These are phyloP conservation scores for Polymixis lichenea DNA, from an alignment of 2,888 invertebrate genomes.

Conservation along the genomic window DNA sequence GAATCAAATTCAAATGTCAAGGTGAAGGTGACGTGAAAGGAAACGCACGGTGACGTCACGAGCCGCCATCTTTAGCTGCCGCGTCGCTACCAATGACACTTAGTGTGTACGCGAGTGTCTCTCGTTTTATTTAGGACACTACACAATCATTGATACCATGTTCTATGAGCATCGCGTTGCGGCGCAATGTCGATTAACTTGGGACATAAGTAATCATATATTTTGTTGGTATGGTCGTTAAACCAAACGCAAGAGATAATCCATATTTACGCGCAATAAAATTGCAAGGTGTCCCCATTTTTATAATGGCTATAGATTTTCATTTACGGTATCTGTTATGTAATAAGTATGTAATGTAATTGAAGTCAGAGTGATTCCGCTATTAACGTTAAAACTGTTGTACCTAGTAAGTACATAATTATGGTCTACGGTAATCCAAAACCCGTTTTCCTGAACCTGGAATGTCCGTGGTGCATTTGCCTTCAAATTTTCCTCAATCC, in stretches of 20 bases:
- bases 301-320: slow-evolving; percentile 25
- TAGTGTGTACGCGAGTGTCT: slow-evolving; percentile 67
- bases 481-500: slow-evolving; percentile 17
- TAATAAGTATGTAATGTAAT: not conserved
- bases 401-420: not conserved
- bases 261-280: slow-evolving; percentile 39
- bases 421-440: not conserved
- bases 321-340: slow-evolving; percentile 3
- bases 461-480: slow-evolving; percentile 4
- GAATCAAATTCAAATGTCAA: slow-evolving; percentile 88
- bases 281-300: slow-evolving; percentile 28
- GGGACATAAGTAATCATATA: slow-evolving; percentile 38
- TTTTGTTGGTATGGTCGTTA: slow-evolving; percentile 18
- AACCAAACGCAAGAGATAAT: slow-evolving; percentile 18
- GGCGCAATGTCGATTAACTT: slow-evolving; percentile 51
- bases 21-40: slow-evolving; percentile 88
- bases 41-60: slow-evolving; percentile 87
- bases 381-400: not conserved
- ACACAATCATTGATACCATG: slow-evolving; percentile 72
- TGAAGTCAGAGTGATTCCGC: not conserved
- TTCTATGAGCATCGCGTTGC: slow-evolving; percentile 65
- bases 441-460: slow-evolving; percentile 14
- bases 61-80: slow-evolving; percentile 81
- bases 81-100: slow-evolving; percentile 73
- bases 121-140: slow-evolving; percentile 76